phyloP scores from a whole-genome alignment of 2,113 vertebrate genomes.

The Turdus rufiventris region DNA sequence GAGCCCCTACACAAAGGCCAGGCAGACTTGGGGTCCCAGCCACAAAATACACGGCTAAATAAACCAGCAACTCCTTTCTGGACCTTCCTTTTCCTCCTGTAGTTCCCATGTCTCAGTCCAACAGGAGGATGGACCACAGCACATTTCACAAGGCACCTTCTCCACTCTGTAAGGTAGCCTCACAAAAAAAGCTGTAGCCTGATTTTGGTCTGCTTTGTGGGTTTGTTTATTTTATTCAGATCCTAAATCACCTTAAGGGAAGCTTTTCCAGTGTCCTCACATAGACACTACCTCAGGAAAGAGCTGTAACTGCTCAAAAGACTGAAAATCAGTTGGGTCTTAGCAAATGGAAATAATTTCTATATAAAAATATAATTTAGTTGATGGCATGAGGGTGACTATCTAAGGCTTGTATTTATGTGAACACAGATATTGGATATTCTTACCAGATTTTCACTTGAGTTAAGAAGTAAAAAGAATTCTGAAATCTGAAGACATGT shows the following conservation, averaged over 20 bases:
- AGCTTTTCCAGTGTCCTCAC: neutral
- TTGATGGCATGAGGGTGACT: neutral
- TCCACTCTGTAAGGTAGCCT: neutral
- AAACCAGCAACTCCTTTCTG: neutral
- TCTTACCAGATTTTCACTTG: neutral
- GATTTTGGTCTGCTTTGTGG: neutral
- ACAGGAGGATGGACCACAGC: neutral
- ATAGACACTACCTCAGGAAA: neutral
- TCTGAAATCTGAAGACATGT: neutral
- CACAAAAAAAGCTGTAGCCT: neutral
- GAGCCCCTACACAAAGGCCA: accelerated
- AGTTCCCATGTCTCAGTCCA: neutral
- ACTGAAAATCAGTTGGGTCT: neutral
- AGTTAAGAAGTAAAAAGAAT: neutral
- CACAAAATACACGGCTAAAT: neutral
- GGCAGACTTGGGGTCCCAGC: neutral
- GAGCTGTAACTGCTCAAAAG: neutral
- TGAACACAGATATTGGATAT: neutral
- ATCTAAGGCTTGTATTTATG: neutral
- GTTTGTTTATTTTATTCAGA: neutral
- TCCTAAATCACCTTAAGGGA: neutral
- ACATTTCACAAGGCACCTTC: neutral
- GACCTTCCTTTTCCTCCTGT: neutral
- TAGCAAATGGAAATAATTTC: neutral
- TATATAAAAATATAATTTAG: neutral